Conservation (phyloP, 2,797 vertebrate genomes). For the Lates japonicus region DNA sequence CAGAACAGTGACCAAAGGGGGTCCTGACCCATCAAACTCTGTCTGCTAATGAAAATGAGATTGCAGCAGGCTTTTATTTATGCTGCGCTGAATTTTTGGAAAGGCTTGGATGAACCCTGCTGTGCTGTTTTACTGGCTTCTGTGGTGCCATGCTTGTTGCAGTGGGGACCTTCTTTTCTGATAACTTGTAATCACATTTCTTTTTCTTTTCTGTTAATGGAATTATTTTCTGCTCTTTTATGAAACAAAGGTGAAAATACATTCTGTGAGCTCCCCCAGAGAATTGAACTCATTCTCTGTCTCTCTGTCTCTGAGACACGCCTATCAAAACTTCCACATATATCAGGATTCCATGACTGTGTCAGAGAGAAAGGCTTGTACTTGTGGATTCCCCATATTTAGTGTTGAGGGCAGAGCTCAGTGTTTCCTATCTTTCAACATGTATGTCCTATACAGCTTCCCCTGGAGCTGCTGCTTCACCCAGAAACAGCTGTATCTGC, state of each 20-base stretch:
- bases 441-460: conserved; percentile 51
- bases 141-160: background rate
- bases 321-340: background rate
- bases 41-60: background rate
- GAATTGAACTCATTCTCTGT: background rate
- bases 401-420: conserved; percentile 36
- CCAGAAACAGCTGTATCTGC: conserved; percentile 69
- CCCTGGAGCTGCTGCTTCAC: conserved; percentile 59
- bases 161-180: background rate
- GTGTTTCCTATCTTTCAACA: conserved; percentile 66
- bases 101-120: too few relatives aligned
- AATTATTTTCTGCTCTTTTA: background rate
- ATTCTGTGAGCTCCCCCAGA: background rate
- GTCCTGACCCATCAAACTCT: background rate
- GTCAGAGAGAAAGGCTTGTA: conserved; percentile 21
- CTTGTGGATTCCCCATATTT: conserved; percentile 54
- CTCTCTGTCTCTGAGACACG: background rate
- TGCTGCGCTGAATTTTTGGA: too few relatives aligned
- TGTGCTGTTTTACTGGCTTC: background rate
- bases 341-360: conserved; percentile 12
- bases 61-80: background rate
- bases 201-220: background rate
- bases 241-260: background rate
- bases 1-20: background rate
- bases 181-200: background rate